Evolutionary conservation across 2,797 vertebrate species (phyloP).

Genomic region (Macroramphosus scolopax): DNA sequence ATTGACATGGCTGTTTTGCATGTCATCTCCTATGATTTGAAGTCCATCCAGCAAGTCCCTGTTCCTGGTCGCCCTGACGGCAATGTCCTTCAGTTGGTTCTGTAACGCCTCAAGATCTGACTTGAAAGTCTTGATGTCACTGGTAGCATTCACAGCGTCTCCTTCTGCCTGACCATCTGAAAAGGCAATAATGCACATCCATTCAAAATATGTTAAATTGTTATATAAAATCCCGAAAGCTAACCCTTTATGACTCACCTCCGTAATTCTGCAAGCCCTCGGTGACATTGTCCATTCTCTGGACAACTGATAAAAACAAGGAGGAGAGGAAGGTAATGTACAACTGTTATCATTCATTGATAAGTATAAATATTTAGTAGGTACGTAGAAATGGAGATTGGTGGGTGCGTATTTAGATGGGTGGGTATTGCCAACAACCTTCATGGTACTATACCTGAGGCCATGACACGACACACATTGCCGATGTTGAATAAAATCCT

Average conservation of each 20-base stretch:
- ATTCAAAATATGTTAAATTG: neutral
- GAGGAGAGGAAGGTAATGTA: neutral
- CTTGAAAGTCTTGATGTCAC: conserved; percentile 88
- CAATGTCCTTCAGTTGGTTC: conserved; percentile 85
- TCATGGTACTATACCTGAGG: no score
- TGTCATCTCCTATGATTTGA: conserved; percentile 80
- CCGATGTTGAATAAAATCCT: no score
- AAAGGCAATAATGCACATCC: neutral
- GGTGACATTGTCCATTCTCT: conserved; percentile 94
- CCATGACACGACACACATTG: no score
- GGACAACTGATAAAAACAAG: conserved; percentile 82
- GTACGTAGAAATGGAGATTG: no score
- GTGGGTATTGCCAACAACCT: no score
- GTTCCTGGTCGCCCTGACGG: conserved; percentile 85
- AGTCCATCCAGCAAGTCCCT: conserved; percentile 87
- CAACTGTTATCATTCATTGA: no score
- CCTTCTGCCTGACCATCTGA: conserved; percentile 87
- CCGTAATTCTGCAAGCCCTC: conserved; percentile 91
- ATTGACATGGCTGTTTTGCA: conserved; percentile 85
- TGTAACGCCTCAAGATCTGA: conserved; percentile 85
- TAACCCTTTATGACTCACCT: conserved; percentile 73
- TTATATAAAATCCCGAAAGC: neutral
- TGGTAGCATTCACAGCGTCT: conserved; percentile 88
- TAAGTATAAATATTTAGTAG: no score
- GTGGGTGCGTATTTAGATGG: no score